These are phyloP conservation scores for Cynopterus sphinx DNA, from an alignment of 2,797 vertebrate genomes.

Conservation along the genomic window DNA sequence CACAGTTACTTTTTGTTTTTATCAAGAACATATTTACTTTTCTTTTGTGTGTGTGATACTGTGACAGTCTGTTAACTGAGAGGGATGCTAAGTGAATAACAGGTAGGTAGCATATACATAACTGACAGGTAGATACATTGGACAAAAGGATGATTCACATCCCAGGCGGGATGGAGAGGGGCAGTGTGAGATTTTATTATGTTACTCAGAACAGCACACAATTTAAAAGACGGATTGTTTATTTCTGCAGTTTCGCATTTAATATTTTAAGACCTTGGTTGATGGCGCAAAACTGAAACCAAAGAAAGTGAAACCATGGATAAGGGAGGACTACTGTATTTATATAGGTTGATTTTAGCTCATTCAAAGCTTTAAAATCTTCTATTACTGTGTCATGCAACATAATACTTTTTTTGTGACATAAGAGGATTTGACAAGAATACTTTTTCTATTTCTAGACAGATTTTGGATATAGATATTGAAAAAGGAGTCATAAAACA, in stretches of 20 bases:
- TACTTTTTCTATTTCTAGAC: neutral
- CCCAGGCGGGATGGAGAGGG: too few species aligned
- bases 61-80: neutral
- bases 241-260: neutral
- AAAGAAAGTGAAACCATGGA: neutral
- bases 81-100: neutral
- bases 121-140: neutral
- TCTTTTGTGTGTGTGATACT: neutral
- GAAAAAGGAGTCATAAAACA: neutral
- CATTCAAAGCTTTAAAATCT: neutral
- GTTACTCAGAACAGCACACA: too few species aligned
- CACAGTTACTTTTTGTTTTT: neutral
- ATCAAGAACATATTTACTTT: neutral
- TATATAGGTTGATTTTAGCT: neutral
- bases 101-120: neutral
- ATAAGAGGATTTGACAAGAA: neutral
- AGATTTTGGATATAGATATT: conserved; percentile 16
- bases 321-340: neutral
- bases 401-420: neutral
- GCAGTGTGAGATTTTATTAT: too few species aligned
- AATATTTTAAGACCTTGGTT: neutral
- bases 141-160: neutral
- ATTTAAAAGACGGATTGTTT: neutral
- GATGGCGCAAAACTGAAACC: neutral
- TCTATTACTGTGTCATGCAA: neutral